phyloP scores from a whole-genome alignment of 1,140 invertebrate species.

The Penaeus vannamei region DNA sequence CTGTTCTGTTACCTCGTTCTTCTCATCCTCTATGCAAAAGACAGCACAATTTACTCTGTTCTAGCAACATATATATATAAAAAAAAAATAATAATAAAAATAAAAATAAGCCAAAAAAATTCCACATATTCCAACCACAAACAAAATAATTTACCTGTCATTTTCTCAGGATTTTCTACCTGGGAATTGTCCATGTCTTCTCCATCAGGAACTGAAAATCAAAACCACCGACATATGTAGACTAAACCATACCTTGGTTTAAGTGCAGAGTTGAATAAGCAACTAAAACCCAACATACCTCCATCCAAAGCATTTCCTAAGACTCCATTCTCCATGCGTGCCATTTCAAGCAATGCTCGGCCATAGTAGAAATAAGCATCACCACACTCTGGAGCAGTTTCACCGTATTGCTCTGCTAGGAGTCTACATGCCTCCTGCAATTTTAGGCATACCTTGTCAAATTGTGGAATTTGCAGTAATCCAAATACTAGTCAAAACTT shows the following conservation, averaged over 20 bases:
- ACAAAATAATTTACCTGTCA: conserved; percentile 62
- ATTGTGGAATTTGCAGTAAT: too few relatives aligned
- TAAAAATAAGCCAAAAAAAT: not conserved
- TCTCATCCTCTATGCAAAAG: conserved; percentile 63
- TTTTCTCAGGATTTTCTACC: conserved; percentile 66
- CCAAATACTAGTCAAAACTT: too few relatives aligned
- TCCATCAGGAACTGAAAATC: conserved; percentile 66
- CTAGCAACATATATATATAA: not conserved
- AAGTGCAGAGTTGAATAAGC: not conserved
- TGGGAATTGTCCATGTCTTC: conserved; percentile 67
- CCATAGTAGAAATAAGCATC: conserved; percentile 88
- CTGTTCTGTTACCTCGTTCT: conserved; percentile 58
- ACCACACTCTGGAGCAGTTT: conserved; percentile 83
- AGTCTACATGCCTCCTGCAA: conserved; percentile 84
- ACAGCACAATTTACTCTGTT: conserved; percentile 1
- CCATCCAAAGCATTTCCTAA: conserved; percentile 81
- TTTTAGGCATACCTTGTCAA: too few relatives aligned
- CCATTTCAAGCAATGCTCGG: conserved; percentile 84
- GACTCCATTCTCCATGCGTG: conserved; percentile 85
- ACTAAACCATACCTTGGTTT: not conserved
- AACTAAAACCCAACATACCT: conserved; percentile 54
- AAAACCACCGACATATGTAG: not conserved
- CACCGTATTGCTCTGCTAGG: conserved; percentile 81
- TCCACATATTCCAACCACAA: conserved; percentile 7
- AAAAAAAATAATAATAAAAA: not conserved